phyloP scores from a whole-genome alignment of 1,140 invertebrate genomes.

The Drosophila hydei region DNA sequence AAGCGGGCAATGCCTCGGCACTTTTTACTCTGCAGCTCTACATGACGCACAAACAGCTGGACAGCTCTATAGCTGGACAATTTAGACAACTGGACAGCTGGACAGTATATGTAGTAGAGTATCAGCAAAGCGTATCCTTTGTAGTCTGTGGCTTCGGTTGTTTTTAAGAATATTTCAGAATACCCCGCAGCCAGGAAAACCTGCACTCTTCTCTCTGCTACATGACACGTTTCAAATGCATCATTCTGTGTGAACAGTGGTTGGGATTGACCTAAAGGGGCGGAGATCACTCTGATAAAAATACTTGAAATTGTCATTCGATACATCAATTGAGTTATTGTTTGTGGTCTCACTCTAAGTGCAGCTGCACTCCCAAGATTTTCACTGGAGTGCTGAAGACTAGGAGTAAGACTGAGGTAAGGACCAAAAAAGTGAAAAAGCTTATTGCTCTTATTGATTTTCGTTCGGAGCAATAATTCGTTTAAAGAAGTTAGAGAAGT shows the following conservation, averaged over 20 bases:
- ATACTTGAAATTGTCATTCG: slow-evolving; percentile 19
- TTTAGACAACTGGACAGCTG: not conserved
- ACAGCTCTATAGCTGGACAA: slow-evolving; percentile 5
- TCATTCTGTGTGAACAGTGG: not conserved
- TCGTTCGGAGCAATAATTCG: not conserved
- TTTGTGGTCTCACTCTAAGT: slow-evolving; percentile 20
- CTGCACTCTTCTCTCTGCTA: slow-evolving; percentile 37
- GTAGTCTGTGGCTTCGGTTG: slow-evolving; percentile 18
- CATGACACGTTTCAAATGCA: slow-evolving; percentile 32
- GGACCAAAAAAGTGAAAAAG: not conserved
- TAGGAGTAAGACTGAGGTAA: not conserved
- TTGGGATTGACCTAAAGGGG: not conserved
- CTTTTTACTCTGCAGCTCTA: slow-evolving; percentile 41
- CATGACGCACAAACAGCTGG: slow-evolving; percentile 14
- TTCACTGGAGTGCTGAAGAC: not conserved
- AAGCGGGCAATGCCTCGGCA: slow-evolving; percentile 7
- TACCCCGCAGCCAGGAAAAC: slow-evolving; percentile 22
- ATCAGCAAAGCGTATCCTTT: slow-evolving; percentile 12
- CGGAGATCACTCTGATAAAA: slow-evolving; percentile 19
- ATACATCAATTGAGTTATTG: slow-evolving; percentile 39
- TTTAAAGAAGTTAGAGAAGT: not conserved
- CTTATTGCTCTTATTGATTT: not conserved
- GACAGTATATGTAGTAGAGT: slow-evolving; percentile 1
- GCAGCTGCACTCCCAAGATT: slow-evolving; percentile 12
- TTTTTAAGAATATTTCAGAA: slow-evolving; percentile 37